These are phyloP conservation scores for Drosophila leonis DNA, from an alignment of 2,888 invertebrate genomes.

Conservation along the genomic window DNA sequence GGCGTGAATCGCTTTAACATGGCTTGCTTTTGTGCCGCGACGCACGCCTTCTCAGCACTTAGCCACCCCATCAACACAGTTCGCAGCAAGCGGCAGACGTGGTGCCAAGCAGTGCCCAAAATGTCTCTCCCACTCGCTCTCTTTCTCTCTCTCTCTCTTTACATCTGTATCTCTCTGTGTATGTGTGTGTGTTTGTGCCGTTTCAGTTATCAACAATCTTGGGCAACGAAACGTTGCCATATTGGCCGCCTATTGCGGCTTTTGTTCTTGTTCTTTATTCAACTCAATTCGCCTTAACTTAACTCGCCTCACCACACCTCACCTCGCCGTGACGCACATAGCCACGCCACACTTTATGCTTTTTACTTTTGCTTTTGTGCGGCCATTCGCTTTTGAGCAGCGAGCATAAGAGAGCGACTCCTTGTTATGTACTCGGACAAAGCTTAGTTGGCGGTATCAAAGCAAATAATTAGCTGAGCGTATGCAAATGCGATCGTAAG, in stretches of 20 bases:
- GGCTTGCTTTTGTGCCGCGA: conserved; percentile 66
- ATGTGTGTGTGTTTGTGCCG: conserved; percentile 8
- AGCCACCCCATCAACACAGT: not conserved
- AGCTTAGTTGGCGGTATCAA: too few species aligned
- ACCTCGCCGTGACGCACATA: too few species aligned
- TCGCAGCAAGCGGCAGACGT: conserved; percentile 5
- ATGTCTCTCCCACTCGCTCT: not conserved
- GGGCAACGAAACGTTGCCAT: conserved; percentile 68
- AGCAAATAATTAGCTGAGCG: too few species aligned
- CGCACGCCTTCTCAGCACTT: conserved; percentile 16
- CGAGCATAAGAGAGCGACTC: too few species aligned
- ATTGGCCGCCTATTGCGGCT: conserved; percentile 42
- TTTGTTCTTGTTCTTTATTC: conserved; percentile 36
- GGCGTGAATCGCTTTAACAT: conserved; percentile 78
- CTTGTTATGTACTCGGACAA: too few species aligned
- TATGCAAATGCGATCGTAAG: too few species aligned
- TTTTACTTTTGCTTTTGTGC: not conserved
- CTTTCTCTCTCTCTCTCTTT: not conserved
- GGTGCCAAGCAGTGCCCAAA: conserved; percentile 1
- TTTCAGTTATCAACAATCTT: conserved; percentile 67
- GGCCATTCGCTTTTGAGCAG: not conserved
- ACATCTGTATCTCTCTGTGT: conserved; percentile 4
- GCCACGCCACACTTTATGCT: not conserved
- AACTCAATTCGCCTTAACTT: conserved; percentile 16
- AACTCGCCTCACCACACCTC: not conserved